Conservation (phyloP, 2,888 invertebrate species). For the Perizoma flavofasciatum region DNA sequence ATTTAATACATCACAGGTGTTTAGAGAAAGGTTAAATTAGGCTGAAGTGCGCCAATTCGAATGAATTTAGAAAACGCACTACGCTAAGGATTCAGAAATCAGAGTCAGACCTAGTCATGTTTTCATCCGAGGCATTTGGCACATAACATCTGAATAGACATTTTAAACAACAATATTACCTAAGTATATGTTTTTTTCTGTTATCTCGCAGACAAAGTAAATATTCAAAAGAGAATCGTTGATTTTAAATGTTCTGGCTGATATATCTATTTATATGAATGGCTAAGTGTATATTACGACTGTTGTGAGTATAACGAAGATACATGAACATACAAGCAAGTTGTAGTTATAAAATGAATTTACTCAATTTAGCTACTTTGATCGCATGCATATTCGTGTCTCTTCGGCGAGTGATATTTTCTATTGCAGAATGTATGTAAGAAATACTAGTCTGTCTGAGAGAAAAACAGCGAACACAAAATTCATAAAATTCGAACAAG, state of each 20-base stretch:
- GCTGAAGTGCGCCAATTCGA: constrained; percentile 45
- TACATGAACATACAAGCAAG: constrained; percentile 4
- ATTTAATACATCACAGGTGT: constrained; percentile 88
- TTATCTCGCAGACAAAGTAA: constrained; percentile 55
- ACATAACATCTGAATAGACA: constrained; percentile 53
- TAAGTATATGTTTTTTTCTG: constrained; percentile 50
- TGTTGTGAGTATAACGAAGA: neutral
- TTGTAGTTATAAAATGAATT: neutral
- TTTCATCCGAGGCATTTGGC: constrained; percentile 40
- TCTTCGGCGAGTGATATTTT: neutral
- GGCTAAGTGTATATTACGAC: neutral
- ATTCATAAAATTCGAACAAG: constrained; percentile 68
- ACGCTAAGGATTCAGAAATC: constrained; percentile 19
- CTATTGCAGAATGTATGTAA: neutral
- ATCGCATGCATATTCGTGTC: neutral
- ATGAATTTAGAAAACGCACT: constrained; percentile 12
- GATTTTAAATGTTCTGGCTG: too few species aligned
- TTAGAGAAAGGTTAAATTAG: constrained; percentile 67
- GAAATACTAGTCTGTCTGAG: constrained; percentile 47
- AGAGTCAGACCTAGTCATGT: constrained; percentile 35
- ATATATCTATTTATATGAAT: constrained; percentile 16
- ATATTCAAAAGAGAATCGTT: constrained; percentile 6
- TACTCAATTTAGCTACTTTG: neutral
- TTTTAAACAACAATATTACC: constrained; percentile 67
- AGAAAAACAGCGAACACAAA: constrained; percentile 60